Conservation (phyloP, 2,797 vertebrate genomes). For the Melanotaenia nigrans region DNA sequence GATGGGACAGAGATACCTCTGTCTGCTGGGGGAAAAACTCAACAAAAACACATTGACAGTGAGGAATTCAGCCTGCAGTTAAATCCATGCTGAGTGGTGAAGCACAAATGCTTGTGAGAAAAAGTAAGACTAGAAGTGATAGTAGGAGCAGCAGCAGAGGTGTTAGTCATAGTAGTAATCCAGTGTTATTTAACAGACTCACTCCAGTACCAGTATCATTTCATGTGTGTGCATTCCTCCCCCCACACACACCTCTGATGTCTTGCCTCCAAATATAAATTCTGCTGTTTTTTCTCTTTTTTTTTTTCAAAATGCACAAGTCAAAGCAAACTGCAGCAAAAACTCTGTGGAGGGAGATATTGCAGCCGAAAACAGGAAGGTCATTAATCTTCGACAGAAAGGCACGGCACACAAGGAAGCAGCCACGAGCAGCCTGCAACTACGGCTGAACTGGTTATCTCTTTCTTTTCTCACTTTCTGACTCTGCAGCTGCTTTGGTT, state of each 20-base stretch:
- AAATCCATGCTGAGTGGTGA: background rate
- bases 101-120: background rate
- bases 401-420: conserved; percentile 54
- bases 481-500: no score
- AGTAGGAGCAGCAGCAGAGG: conserved; percentile 2
- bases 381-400: conserved; percentile 71
- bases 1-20: conserved; percentile 58
- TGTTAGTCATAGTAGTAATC: conserved; percentile 11
- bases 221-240: conserved; percentile 8
- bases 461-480: conserved; percentile 19
- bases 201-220: background rate
- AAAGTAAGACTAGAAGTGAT: conserved; percentile 24
- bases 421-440: conserved; percentile 29
- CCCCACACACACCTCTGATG: conserved; percentile 3
- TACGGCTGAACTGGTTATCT: conserved; percentile 33
- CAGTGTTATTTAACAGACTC: conserved; percentile 2
- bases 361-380: conserved; percentile 71
- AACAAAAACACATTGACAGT: conserved; percentile 43
- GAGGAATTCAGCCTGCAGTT: conserved; percentile 22
- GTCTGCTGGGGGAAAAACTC: conserved; percentile 37
- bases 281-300: conserved; percentile 18
- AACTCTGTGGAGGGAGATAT: conserved; percentile 54
- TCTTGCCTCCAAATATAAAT: conserved; percentile 34
- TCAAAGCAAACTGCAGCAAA: conserved; percentile 43
- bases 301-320: conserved; percentile 25